Evolutionary conservation across 2,888 invertebrate genomes (phyloP), one percentile per base, ranked within the genome.

Genomic region (Apamea monoglypha): DNA sequence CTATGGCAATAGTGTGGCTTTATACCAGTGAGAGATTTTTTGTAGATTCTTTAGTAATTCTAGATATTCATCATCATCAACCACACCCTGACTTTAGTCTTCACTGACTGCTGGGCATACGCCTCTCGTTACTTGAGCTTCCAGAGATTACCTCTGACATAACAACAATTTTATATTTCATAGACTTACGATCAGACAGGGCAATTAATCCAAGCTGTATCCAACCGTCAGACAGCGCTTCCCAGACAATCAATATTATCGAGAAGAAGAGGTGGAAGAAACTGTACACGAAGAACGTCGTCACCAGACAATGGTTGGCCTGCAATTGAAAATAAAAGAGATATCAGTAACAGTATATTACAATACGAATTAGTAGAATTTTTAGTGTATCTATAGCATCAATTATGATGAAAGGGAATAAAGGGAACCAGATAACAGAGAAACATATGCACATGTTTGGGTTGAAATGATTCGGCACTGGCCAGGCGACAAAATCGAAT

Each of bases 201-300:
- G 92, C 88, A n/a, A 96, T 92, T 16, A 96, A 90, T 25, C 95
- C 96, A 0, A 96, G 92, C 75, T 96, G 96, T 78, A 96, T 92
- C 96, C 96, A 96, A 18, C 96, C 96, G 0, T 90, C 91, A 0
- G 95, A 93, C 21, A 96, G 86, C 1, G 95, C 95, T 82, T 96
- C 96, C 94, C 95, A 96, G 47, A 95, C 94, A n/a, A 96, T 90
- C 72, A 96, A 91, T n/a, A 93, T 93, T 63, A 96, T 91, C 2
- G 95, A 93, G 79, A 96, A 92, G 92, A 96, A 96, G 61, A 97
- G 85, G 83, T 97, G 96, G 81, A 96, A 92, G 92, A 96, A 96
- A 81, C 96, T 95, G 91, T 97, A 97, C 80, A 94, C 93, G 92
- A 96, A 96, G 94, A 97, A 97, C 1, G 96, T 94, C 21, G 94